Percentiles rank a stretch among this genome's conserved stretches.
Conservation (phyloP, 1,140 invertebrate species). For the Lasioglossum baleicum region DNA sequence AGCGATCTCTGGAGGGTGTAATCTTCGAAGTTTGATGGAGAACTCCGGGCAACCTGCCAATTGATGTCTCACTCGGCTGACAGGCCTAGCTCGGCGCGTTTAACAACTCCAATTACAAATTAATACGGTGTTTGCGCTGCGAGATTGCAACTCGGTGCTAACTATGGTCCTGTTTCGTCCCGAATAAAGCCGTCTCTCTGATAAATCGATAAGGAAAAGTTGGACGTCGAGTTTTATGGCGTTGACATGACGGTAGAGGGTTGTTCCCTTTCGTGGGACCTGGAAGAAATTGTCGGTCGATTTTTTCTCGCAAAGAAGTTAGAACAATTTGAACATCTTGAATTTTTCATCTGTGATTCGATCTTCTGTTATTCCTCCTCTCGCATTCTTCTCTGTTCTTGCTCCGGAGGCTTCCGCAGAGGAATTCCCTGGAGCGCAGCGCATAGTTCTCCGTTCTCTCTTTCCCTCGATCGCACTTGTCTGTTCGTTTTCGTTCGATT, state of each 20-base stretch:
- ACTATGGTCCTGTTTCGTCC: too few relatives aligned
- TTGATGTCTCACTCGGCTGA: not conserved
- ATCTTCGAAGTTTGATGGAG: conserved; percentile 12
- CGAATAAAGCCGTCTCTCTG: too few relatives aligned
- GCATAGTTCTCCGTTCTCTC: conserved; percentile 5
- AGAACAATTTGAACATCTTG: not conserved
- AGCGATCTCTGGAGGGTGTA: not conserved
- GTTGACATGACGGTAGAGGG: too few relatives aligned
- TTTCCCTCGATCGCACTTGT: not conserved
- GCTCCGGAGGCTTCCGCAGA: not conserved
- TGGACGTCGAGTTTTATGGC: too few relatives aligned
- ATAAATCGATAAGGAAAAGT: too few relatives aligned
- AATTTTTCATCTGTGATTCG: not conserved
- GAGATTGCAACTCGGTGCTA: not conserved
- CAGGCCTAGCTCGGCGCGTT: not conserved
- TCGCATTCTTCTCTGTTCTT: too few relatives aligned
- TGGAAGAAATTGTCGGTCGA: too few relatives aligned
- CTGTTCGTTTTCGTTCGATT: conserved; percentile 14
- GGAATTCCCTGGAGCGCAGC: not conserved
- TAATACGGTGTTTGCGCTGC: not conserved
- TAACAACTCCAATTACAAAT: not conserved
- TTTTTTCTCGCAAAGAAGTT: too few relatives aligned
- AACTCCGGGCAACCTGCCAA: not conserved
- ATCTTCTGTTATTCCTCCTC: too few relatives aligned
- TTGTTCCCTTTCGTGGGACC: too few relatives aligned